These are phyloP conservation scores for Urocitellus parryii DNA, from an alignment of 2,113 vertebrate species.

Conservation along the genomic window DNA sequence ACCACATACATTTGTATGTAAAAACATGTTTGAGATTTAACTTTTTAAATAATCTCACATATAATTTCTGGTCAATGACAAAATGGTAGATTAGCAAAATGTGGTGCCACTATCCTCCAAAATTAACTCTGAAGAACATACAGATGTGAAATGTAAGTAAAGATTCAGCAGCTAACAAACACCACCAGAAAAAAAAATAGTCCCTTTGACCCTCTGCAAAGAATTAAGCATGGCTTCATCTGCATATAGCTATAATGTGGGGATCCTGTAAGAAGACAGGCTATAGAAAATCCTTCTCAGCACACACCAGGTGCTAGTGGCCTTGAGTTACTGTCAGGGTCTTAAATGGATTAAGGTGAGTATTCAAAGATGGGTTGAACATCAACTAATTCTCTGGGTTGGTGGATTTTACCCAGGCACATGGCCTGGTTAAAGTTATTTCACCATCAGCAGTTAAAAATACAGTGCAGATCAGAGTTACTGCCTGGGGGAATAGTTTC, in stretches of 20 bases:
- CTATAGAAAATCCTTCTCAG: neutral
- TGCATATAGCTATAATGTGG: neutral
- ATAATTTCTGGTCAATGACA: neutral
- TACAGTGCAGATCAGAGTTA: neutral
- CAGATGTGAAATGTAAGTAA: neutral
- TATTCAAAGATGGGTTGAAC: neutral
- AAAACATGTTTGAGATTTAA: neutral
- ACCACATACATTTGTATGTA: neutral
- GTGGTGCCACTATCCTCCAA: neutral
- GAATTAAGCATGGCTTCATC: neutral
- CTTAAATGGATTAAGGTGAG: neutral
- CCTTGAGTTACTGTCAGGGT: neutral
- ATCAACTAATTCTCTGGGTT: neutral
- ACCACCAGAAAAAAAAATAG: neutral
- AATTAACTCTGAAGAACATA: neutral
- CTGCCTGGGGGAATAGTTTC: neutral
- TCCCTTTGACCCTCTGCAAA: neutral
- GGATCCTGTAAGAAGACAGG: neutral
- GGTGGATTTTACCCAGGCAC: neutral
- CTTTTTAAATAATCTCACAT: neutral
- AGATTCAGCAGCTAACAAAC: neutral
- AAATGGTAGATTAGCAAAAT: neutral
- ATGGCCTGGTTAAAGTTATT: neutral
- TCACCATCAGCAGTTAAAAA: neutral
- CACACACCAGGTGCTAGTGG: neutral